A percentile compares a stretch with the other conserved stretches of the same genome.
Conservation (phyloP, 1,140 invertebrate genomes). For the Chironomus tepperi region DNA sequence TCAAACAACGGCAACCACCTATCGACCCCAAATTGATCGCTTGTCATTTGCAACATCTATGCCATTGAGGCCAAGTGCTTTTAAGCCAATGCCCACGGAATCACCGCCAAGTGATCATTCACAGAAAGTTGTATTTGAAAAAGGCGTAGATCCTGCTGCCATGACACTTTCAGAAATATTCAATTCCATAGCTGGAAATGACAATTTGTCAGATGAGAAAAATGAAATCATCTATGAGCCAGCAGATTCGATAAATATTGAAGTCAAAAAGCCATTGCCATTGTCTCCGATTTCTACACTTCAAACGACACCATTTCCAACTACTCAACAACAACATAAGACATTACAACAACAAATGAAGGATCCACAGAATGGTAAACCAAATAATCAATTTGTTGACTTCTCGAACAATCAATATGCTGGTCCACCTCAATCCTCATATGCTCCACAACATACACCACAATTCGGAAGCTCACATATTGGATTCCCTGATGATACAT, state of each 20-base stretch:
- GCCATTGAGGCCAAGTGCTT: background rate
- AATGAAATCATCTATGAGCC: background rate
- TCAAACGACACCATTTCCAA: background rate
- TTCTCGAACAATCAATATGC: background rate
- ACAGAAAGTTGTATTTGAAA: background rate
- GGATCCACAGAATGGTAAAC: background rate
- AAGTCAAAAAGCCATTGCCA: background rate
- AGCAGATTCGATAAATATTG: background rate
- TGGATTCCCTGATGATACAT: slow-evolving; percentile 36
- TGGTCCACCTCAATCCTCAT: background rate
- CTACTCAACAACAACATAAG: background rate
- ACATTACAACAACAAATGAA: background rate
- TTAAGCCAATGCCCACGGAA: slow-evolving; percentile 15
- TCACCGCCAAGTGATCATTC: background rate
- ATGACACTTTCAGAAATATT: slow-evolving; percentile 38
- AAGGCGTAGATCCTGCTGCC: slow-evolving; percentile 18
- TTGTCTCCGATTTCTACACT: background rate
- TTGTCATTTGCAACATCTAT: slow-evolving; percentile 14
- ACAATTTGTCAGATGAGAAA: background rate
- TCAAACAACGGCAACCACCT: background rate
- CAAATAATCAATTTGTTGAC: background rate
- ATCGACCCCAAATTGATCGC: background rate
- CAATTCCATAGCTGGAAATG: slow-evolving; percentile 28
- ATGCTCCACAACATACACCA: background rate
- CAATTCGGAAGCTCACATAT: background rate